phyloP scores from a whole-genome alignment of 2,888 invertebrate genomes.

The Tinea trinotella region DNA sequence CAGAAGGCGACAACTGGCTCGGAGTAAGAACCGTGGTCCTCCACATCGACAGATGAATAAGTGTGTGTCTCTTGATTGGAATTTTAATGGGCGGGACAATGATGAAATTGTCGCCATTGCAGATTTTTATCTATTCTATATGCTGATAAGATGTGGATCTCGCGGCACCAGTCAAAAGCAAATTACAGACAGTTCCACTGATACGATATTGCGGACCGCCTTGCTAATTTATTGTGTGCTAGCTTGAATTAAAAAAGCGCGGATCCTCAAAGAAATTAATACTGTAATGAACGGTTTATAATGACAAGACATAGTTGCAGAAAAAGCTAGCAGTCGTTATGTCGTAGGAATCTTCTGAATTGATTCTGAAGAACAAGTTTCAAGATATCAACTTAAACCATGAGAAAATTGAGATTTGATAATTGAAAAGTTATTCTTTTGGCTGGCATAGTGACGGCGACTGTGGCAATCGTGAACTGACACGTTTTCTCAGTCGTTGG shows the following conservation, averaged over 20 bases:
- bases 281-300: too few relatives aligned
- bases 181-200: slow-evolving; percentile 47
- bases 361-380: too few relatives aligned
- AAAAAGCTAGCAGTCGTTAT: too few relatives aligned
- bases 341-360: too few relatives aligned
- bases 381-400: too few relatives aligned
- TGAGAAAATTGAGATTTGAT: too few relatives aligned
- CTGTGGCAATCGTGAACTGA: too few relatives aligned
- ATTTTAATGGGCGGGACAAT: slow-evolving; percentile 70
- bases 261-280: neutral
- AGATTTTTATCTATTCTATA: slow-evolving; percentile 60
- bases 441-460: too few relatives aligned
- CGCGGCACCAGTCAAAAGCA: slow-evolving; percentile 65
- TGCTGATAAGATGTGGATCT: slow-evolving; percentile 51
- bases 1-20: slow-evolving; percentile 9
- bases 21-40: neutral
- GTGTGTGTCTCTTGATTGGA: slow-evolving; percentile 58
- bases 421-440: too few relatives aligned
- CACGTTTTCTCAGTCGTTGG: too few relatives aligned
- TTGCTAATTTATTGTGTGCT: slow-evolving; percentile 11
- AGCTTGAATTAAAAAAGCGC: neutral
- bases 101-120: slow-evolving; percentile 51
- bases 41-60: slow-evolving; percentile 60
- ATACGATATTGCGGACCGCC: slow-evolving; percentile 26
- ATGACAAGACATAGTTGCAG: too few relatives aligned